phyloP scores from a whole-genome alignment of 1,140 invertebrate species.

The Ctenoplectra terminalis region DNA sequence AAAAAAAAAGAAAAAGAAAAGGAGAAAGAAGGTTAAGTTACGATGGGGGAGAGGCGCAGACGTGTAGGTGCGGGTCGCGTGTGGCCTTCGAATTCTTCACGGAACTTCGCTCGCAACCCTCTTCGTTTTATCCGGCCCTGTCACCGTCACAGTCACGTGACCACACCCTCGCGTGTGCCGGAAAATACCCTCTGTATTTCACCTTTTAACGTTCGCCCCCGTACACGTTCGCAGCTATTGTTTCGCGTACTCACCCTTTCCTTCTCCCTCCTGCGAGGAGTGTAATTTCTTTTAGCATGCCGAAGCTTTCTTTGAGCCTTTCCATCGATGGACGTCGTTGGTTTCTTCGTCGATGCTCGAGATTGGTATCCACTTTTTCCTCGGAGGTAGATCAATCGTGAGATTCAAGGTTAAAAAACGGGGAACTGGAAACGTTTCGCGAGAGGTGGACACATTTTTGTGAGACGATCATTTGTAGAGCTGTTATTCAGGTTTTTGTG shows the following conservation, averaged over 20 bases:
- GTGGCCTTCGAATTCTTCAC: conserved; percentile 60
- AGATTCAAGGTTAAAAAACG: no score
- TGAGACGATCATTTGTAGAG: background rate
- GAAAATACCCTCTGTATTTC: conserved; percentile 32
- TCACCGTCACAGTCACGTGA: conserved; percentile 61
- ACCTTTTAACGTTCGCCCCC: conserved; percentile 53
- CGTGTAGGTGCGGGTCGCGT: conserved; percentile 47
- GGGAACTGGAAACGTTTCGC: background rate
- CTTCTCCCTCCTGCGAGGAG: background rate
- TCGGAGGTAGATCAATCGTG: no score
- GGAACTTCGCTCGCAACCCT: conserved; percentile 51
- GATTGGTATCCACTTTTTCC: no score
- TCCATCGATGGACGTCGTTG: no score
- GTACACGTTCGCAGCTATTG: background rate
- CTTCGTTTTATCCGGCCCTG: conserved; percentile 26
- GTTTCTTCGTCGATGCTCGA: no score
- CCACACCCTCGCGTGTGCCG: conserved; percentile 50
- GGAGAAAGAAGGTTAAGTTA: background rate
- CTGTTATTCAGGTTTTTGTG: background rate
- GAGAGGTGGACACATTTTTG: background rate
- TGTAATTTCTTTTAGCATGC: background rate
- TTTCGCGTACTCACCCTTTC: background rate
- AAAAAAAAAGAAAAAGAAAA: background rate
- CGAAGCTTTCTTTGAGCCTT: no score
- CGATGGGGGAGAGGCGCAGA: background rate